These are phyloP conservation scores for Adelphocoris suturalis DNA, from an alignment of 2,888 invertebrate genomes.

Conservation along the genomic window DNA sequence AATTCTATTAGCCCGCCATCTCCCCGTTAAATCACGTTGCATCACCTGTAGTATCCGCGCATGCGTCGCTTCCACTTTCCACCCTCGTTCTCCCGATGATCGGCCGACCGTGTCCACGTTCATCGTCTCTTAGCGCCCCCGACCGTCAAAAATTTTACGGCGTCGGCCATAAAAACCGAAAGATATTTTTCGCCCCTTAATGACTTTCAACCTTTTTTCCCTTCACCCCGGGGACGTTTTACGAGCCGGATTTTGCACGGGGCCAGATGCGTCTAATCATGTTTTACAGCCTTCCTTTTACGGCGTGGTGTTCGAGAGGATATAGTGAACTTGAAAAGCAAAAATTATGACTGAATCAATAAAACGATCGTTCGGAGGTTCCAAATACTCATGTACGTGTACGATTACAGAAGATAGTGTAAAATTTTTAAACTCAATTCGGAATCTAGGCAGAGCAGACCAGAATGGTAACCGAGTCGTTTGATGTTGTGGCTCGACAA, in stretches of 20 bases:
- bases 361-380: background rate
- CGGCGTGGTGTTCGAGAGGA: background rate
- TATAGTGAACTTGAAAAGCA: slow-evolving; percentile 17
- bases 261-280: slow-evolving; percentile 47
- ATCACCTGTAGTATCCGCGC: background rate
- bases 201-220: slow-evolving; percentile 41
- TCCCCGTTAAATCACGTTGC: slow-evolving; percentile 14
- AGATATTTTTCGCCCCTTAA: background rate
- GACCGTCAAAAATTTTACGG: slow-evolving; percentile 32
- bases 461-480: too few relatives aligned
- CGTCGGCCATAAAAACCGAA: background rate
- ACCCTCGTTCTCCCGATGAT: background rate
- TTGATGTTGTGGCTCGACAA: too few relatives aligned
- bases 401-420: background rate
- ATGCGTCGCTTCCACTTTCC: background rate
- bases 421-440: too few relatives aligned
- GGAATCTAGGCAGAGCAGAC: too few relatives aligned
- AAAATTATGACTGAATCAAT: slow-evolving; percentile 24
- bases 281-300: slow-evolving; percentile 33
- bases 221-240: slow-evolving; percentile 1
- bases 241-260: slow-evolving; percentile 44
- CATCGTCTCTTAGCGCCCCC: background rate
- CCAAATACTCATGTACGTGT: background rate
- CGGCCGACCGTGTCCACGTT: background rate
- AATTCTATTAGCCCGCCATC: slow-evolving; percentile 13